Conservation (phyloP, 2,888 invertebrate genomes). For the Tillus elongatus region DNA sequence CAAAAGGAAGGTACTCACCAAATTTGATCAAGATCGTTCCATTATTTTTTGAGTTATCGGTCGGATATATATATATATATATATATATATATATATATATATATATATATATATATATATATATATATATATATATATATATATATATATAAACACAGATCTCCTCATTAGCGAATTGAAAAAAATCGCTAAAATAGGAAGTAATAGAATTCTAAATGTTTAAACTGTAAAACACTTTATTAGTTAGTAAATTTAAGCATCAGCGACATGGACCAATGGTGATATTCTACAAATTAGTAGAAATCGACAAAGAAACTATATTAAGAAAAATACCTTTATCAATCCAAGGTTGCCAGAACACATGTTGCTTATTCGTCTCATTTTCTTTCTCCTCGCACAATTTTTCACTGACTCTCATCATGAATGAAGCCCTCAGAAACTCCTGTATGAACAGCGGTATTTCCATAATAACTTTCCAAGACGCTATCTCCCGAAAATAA, state of each 20-base stretch:
- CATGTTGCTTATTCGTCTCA: conserved; percentile 8
- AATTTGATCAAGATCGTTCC: too few relatives aligned
- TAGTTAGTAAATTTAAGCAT: too few relatives aligned
- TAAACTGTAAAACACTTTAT: too few relatives aligned
- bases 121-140: conserved; percentile 3
- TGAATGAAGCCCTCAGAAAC: conserved; percentile 29
- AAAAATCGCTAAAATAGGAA: neutral
- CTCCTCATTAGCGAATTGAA: too few relatives aligned
- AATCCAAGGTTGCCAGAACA: conserved; percentile 43
- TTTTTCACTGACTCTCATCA: conserved; percentile 24
- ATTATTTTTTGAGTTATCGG: too few relatives aligned
- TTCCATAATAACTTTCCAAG: too few relatives aligned
- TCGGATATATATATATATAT: conserved; percentile 5
- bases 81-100: conserved; percentile 5
- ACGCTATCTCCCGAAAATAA: too few relatives aligned
- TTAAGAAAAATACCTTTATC: conserved; percentile 32
- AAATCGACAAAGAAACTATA: too few relatives aligned
- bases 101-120: conserved; percentile 6
- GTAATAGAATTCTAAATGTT: too few relatives aligned
- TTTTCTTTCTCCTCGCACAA: conserved; percentile 12
- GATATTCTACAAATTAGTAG: too few relatives aligned
- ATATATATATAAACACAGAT: neutral
- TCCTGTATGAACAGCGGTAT: conserved; percentile 32
- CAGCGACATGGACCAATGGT: too few relatives aligned
- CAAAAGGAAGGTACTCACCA: too few relatives aligned